These are phyloP conservation scores for Scaptomyza graminum DNA, from an alignment of 1,140 invertebrate species.

Conservation along the genomic window DNA sequence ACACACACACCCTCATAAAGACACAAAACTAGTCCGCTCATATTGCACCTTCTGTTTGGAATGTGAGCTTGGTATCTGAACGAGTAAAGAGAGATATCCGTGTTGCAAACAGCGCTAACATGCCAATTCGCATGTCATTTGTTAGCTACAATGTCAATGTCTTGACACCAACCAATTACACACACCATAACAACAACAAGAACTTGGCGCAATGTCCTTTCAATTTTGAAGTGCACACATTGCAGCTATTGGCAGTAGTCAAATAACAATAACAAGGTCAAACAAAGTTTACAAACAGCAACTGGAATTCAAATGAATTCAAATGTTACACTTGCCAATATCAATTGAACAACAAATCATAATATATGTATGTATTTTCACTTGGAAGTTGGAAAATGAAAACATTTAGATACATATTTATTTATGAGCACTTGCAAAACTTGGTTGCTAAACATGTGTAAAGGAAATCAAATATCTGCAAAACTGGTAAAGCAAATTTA, in stretches of 20 bases:
- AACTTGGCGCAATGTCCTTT: neutral
- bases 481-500: too few relatives aligned
- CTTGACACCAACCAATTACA: slow-evolving; percentile 44
- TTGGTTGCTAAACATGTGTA: too few relatives aligned
- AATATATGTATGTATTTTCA: too few relatives aligned
- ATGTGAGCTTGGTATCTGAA: slow-evolving; percentile 2
- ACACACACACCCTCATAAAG: too few relatives aligned
- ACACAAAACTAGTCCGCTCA: neutral
- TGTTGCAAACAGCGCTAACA: slow-evolving; percentile 17
- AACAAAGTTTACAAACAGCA: slow-evolving; percentile 11
- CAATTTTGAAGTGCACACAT: slow-evolving; percentile 8
- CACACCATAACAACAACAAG: slow-evolving; percentile 11
- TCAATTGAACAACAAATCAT: too few relatives aligned
- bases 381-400: too few relatives aligned
- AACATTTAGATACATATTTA: too few relatives aligned
- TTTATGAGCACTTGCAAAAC: too few relatives aligned
- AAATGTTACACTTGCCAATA: too few relatives aligned
- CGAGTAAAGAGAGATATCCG: neutral
- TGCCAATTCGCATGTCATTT: slow-evolving; percentile 6
- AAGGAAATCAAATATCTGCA: too few relatives aligned
- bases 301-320: neutral
- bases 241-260: slow-evolving; percentile 9
- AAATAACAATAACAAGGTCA: slow-evolving; percentile 28
- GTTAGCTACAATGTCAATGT: slow-evolving; percentile 39
- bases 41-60: slow-evolving; percentile 1